Evolutionary conservation across 1,140 invertebrate genomes (phyloP).

Genomic region (Cydia pomonella): DNA sequence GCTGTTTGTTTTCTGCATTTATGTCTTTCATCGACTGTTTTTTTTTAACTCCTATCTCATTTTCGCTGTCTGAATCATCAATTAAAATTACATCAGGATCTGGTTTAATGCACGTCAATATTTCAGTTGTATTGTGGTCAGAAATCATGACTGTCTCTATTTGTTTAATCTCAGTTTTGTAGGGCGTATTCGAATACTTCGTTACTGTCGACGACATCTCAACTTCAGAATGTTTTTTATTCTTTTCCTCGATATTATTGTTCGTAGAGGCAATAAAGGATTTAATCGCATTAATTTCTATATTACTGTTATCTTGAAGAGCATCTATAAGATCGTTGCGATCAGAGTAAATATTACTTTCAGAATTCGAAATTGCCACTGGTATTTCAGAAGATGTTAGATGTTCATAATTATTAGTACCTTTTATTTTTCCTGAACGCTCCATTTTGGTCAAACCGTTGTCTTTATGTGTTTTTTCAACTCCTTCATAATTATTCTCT

Average conservation of each 20-base stretch:
- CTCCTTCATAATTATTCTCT: background rate
- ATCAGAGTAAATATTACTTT: conserved; percentile 11
- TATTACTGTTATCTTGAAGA: background rate
- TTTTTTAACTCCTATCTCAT: background rate
- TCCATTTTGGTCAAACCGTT: background rate
- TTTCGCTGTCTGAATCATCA: background rate
- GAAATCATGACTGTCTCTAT: background rate
- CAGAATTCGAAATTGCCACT: background rate
- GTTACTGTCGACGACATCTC: background rate
- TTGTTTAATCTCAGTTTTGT: background rate
- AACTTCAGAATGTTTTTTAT: background rate
- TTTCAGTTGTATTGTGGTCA: background rate
- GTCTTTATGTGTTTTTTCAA: background rate
- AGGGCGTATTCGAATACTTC: background rate
- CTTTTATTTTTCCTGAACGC: background rate
- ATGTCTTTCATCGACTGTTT: background rate
- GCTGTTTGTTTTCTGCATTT: background rate
- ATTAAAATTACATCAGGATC: background rate
- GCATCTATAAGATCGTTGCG: conserved; percentile 1
- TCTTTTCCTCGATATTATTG: background rate
- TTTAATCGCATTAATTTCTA: background rate
- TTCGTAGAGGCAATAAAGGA: background rate
- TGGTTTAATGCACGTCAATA: conserved; percentile 1
- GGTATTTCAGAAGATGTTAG: background rate
- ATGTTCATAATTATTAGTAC: background rate